Evolutionary conservation across 2,113 vertebrate genomes (phyloP).

Genomic region (Rhabdornis inornatus): DNA sequence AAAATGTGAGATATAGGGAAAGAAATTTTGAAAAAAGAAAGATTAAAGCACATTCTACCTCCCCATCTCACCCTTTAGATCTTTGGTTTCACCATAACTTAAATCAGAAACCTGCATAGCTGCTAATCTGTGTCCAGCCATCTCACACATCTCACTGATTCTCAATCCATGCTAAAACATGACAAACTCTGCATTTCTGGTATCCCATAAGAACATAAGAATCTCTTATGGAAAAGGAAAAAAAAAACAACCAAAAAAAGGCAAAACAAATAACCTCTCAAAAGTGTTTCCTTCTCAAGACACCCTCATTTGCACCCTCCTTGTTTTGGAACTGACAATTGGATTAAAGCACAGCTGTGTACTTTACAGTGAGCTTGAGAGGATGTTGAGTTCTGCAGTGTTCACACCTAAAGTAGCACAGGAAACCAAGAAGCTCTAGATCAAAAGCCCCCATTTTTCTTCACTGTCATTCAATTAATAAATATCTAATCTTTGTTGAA

Average conservation of each 20-base stretch:
- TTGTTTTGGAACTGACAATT: not conserved
- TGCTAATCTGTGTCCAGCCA: not conserved
- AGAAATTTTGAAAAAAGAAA: not conserved
- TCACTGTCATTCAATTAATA: not conserved
- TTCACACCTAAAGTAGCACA: not conserved
- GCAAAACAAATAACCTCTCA: not conserved
- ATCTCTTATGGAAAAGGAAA: not conserved
- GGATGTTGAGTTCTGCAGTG: not conserved
- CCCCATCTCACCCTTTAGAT: not conserved
- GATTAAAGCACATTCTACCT: not conserved
- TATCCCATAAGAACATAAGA: not conserved
- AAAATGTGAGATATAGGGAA: not conserved
- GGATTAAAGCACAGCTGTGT: not conserved
- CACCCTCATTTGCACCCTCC: not conserved
- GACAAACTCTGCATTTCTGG: not conserved
- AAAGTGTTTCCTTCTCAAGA: not conserved
- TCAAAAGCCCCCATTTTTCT: not conserved
- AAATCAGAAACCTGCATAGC: not conserved
- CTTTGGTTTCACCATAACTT: not conserved
- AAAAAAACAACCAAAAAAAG: not conserved
- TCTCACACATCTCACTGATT: not conserved
- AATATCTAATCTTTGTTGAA: not conserved
- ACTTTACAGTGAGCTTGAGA: not conserved
- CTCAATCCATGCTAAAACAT: not conserved
- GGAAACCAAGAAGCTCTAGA: not conserved